These are phyloP conservation scores for Epinotia bilunana DNA, from an alignment of 2,888 invertebrate genomes.

Conservation along the genomic window DNA sequence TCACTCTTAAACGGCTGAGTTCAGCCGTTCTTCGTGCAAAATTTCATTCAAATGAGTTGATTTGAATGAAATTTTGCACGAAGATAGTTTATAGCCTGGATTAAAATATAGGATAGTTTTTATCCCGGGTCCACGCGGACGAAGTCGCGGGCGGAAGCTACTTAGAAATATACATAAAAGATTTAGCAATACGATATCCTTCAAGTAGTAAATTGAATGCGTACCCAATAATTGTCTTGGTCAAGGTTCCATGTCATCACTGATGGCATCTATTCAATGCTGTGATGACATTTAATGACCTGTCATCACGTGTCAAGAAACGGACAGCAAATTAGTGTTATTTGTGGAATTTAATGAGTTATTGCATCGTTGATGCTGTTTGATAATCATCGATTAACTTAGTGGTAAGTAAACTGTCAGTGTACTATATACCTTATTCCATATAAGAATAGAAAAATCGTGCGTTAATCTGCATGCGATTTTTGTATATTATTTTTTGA, in stretches of 20 bases:
- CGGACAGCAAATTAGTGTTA: conserved; percentile 25
- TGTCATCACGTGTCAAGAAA: conserved; percentile 12
- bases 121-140: too few species aligned
- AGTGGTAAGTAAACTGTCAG: not conserved
- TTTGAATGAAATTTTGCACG: too few species aligned
- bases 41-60: too few species aligned
- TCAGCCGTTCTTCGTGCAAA: too few species aligned
- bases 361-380: not conserved
- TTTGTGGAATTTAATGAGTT: conserved; percentile 23
- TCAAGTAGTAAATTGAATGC: conserved; percentile 19
- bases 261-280: conserved; percentile 7
- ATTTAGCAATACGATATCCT: conserved; percentile 33
- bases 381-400: not conserved
- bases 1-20: too few species aligned
- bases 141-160: too few species aligned
- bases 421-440: not conserved
- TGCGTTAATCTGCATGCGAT: too few species aligned
- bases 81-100: too few species aligned
- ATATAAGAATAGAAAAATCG: too few species aligned
- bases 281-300: conserved; percentile 35
- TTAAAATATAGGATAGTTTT: too few species aligned
- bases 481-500: too few species aligned
- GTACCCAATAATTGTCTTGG: conserved; percentile 29
- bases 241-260: conserved; percentile 31
- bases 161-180: not conserved